Evolutionary conservation across 2,113 vertebrate genomes (phyloP), one percentile per base, ranked within the genome.

Genomic region (Cynocephalus volans): DNA sequence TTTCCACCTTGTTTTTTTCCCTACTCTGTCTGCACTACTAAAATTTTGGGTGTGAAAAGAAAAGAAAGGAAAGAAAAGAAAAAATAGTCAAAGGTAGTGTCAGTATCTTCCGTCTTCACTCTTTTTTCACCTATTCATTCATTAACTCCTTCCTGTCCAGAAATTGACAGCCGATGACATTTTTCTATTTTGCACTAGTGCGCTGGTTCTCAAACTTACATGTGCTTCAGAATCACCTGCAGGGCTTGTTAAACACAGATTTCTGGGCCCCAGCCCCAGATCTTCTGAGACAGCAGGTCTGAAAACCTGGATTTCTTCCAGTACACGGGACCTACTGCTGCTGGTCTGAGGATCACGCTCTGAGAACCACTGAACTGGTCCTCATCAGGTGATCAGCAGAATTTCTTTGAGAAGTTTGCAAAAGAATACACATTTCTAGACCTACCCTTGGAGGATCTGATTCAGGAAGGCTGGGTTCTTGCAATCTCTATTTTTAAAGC

Each of bases 71-170:
- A 81, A 82, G 28, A 62, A 21, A 62, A 79, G 52, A 77, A 81
- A 82, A 75, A 76, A 67, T 60, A n/a, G n/a, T 45, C 54, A 58
- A 82, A 73, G 10, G 0, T 69, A 8, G 18, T 79, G 41, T 50
- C 77, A 73, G 3, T 45, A 69, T 82, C 85, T 88, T 28, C 21
- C 58, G 58, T 33, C 23, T 86, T 36, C 28, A 36, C 28, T 90
- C 62, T 84, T 64, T 92, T 72, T 33, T 45, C 13, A 64, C 60
- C 3, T 9, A 18, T 21, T 62, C 76, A 33, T 97, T 95, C 23
- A 36, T 90, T 76, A 73, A 96, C n/a, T 41, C 10, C 4, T 75
- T 86, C 67, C 18, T 85, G 31, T 94, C 81, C 90, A 90, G 69
- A 77, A 82, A 79, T 41, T 65, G 90, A 79, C 67, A 86, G 26